Base-by-base conservation (phyloP, 2,797 vertebrate species). In the Pangasius djambal region DNA sequence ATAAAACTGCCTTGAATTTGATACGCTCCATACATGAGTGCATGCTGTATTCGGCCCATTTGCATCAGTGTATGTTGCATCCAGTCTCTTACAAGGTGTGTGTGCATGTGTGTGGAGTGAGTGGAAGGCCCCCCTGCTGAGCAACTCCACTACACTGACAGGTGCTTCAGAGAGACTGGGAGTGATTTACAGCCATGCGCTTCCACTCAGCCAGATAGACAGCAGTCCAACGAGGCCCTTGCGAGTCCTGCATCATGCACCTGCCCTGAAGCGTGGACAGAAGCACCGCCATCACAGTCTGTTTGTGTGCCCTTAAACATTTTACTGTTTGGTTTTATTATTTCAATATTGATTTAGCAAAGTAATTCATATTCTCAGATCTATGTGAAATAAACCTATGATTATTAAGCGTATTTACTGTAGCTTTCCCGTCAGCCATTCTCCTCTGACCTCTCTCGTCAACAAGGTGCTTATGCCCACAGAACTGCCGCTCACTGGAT, bases 121-220 rank as follows among this genome's bases (percentile, higher is more conserved):
- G 90, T 81, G 90, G 88, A 93, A 70, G 89, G 74, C 69, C 89
- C 89, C 88, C 92, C 91, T 67, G 85, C 88, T 82, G 91, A 91
- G 92, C 86, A 89, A 81, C 79, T 83, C 48, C 87, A 89, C 88
- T 87, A 85, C 90, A 88, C 77, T 86, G 91, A 90, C 91, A 92
- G 91, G 90, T 90, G 89, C 89, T 91, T 89, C 74, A 85, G 83
- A 89, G 78, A 90, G 85, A 91, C 89, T 89, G 83, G 61, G 86
- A 91, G 83, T 91, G 92, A 92, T 91, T 89, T 89, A 91, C 88
- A 86, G 89, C 89, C 57, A 74, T 89, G 85, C 83, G 75, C 52
- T 92, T 90, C 75, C 77, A 88, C 78, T 65, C 88, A 88, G 59
- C 70, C 88, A 91, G 83, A 90, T 57, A 91, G 63, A 85, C 61